Evolutionary conservation across 2,113 vertebrate genomes (phyloP), one percentile per base, ranked within the genome.

Genomic region (Protomyctophum bolini): DNA sequence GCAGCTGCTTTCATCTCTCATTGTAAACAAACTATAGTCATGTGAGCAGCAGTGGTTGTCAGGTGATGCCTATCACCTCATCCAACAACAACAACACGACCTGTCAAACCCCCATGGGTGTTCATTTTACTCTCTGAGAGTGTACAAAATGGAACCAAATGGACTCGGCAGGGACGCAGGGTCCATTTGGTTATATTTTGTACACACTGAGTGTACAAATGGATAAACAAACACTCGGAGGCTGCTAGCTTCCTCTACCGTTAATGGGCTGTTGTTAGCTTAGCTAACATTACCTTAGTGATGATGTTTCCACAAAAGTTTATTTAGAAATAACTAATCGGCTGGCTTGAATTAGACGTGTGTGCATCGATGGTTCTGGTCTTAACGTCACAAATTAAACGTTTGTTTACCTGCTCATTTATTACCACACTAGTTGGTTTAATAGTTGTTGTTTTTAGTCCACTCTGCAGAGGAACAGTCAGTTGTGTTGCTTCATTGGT

Each of bases 251-350:
- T 41, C 33, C 33, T 41, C 33, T 41, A 84, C 70, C 83, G 45
- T 70, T 0, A 66, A 81, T 81, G 33, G 5, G 5, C 1, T 41
- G 33, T 41, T 41, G 33, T 41, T 41, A 41, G 33, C 33, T 41
- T 41, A 41, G 33, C 33, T 70, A 73, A 57, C n/a, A 68, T 41
- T 1, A 2, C 1, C 21, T 21, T 21, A 21, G 21, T 47, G 11
- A 11, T 45, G 69, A 11, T 45, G 69, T 21, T 65, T 1, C n/a
- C 11, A 9, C 1, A 46, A 81, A 88, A 85, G 81, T 89, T 85
- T 10, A 50, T 66, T 48, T 2, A 2, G 2, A 41, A 41, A 41
- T 1, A 41, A 41, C 33, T 41, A 41, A 3, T 41, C 33, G 33
- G 33, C 33, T 41, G 33, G 5, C 33, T 41, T 41, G 6, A 55